Base-by-base conservation (phyloP, 2,113 vertebrate species). In the Coptodon rendalli region DNA sequence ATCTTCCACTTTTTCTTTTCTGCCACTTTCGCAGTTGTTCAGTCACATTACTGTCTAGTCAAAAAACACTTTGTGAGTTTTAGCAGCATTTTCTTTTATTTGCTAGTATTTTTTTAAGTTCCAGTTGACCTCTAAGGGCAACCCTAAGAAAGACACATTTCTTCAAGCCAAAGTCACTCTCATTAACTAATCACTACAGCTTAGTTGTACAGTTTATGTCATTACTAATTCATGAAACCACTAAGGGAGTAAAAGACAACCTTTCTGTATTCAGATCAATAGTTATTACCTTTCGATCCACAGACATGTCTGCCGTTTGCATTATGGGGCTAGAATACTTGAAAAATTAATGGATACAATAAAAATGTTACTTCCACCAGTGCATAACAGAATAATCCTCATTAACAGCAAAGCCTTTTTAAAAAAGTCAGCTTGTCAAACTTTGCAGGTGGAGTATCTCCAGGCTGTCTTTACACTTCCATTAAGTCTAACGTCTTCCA, bases 401-500 rank as follows among this genome's bases (percentile, higher is more conserved):
- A 76, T 76, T 52, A 78, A 78, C 6, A 89, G 73, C 22, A 53
- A 45, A 80, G 83, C 22, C 0, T 31, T 76, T 76, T 76, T 19
- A 86, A 50, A 85, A 85, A 36, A 38, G 10, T 34, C 27, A 6
- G 14, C 27, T 43, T 7, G 7, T 78, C 81, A 85, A 16, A 84
- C 36, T 59, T 63, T 82, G 40, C 52, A 85, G 91, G 54, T 53
- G 10, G 17, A 85, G 24, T 53, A 57, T 78, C 87, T 81, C 66
- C 90, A 27, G 85, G 85, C 54, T 73, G 84, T 86, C 87, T 66
- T 57, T 84, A 89, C 19, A 59, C 50, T 40, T 81, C 52, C 84
- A 17, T 31, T 6, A 40, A 79, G 31, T 36, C 43, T 14, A 17
- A 82, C 0, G 85, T 86, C 78, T 76, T 59, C 71, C 29, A 53